phyloP scores from a whole-genome alignment of 1,140 invertebrate genomes.

The Bursaphelenchus mucronatus region DNA sequence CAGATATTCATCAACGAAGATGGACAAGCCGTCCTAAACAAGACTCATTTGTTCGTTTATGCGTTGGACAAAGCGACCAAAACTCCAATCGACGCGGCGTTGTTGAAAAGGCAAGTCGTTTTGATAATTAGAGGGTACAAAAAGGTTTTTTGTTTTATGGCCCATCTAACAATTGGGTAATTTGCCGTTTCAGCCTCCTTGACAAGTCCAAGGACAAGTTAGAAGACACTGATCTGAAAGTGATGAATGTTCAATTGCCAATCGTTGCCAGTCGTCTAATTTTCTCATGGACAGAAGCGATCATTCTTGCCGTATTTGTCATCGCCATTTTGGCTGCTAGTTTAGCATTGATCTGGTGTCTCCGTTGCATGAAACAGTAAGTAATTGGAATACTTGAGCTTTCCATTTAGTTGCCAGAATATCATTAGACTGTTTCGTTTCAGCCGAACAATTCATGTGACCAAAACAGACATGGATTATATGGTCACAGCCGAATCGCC shows the following conservation, averaged over 20 bases:
- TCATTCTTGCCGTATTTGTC: slow-evolving; percentile 25
- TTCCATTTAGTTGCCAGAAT: slow-evolving; percentile 15
- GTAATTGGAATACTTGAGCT: slow-evolving; percentile 5
- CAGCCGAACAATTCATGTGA: slow-evolving; percentile 17
- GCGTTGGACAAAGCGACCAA: slow-evolving; percentile 44
- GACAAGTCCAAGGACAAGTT: slow-evolving; percentile 13
- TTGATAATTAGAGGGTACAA: too few relatives aligned
- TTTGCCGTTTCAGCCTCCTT: slow-evolving; percentile 5
- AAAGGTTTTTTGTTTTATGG: too few relatives aligned
- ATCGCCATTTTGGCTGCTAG: slow-evolving; percentile 25
- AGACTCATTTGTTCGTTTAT: slow-evolving; percentile 50
- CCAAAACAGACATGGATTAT: slow-evolving; percentile 52
- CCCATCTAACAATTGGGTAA: slow-evolving; percentile 5
- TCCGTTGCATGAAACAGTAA: neutral
- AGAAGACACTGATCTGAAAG: slow-evolving; percentile 10
- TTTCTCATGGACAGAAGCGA: slow-evolving; percentile 8
- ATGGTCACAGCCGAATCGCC: slow-evolving; percentile 44
- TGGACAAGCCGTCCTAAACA: slow-evolving; percentile 33
- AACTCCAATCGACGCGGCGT: slow-evolving; percentile 26
- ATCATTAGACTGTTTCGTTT: slow-evolving; percentile 17
- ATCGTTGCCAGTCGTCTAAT: too few relatives aligned
- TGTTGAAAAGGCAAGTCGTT: slow-evolving; percentile 26
- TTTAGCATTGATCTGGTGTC: slow-evolving; percentile 5
- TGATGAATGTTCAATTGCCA: neutral
- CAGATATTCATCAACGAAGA: slow-evolving; percentile 47